Evolutionary conservation across 2,888 invertebrate genomes (phyloP).

Genomic region (Ennomos erosarius): DNA sequence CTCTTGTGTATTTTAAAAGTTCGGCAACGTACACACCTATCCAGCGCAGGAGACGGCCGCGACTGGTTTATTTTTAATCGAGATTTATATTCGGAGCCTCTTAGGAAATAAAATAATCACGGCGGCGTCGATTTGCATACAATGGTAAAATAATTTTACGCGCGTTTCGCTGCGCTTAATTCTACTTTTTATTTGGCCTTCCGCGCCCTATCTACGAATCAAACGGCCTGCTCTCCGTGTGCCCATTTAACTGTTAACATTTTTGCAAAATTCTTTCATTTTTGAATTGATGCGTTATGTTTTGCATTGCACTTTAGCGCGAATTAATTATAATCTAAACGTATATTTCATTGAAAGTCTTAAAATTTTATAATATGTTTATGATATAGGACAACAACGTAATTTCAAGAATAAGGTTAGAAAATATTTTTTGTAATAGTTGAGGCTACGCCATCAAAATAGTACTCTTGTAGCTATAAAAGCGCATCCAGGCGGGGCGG

Average conservation of each 20-base stretch:
- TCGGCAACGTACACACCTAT: conserved; percentile 66
- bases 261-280: conserved; percentile 63
- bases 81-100: conserved; percentile 81
- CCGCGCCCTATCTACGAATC: conserved; percentile 84
- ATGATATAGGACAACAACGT: background rate
- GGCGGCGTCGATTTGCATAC: conserved; percentile 82
- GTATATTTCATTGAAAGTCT: too few relatives aligned
- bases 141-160: conserved; percentile 86
- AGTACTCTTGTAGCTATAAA: conserved; percentile 51
- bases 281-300: too few relatives aligned
- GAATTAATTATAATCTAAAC: too few relatives aligned
- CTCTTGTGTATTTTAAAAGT: conserved; percentile 38
- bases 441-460: conserved; percentile 34
- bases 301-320: conserved; percentile 30
- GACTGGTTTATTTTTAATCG: conserved; percentile 65
- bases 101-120: conserved; percentile 86
- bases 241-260: conserved; percentile 80
- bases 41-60: conserved; percentile 63
- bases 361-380: too few relatives aligned
- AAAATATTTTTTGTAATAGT: conserved; percentile 20
- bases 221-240: conserved; percentile 71
- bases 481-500: conserved; percentile 57
- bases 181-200: conserved; percentile 83
- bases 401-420: conserved; percentile 10
- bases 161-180: conserved; percentile 84